Base-by-base conservation (phyloP, 2,888 invertebrate genomes). In the Clunio marinus region DNA sequence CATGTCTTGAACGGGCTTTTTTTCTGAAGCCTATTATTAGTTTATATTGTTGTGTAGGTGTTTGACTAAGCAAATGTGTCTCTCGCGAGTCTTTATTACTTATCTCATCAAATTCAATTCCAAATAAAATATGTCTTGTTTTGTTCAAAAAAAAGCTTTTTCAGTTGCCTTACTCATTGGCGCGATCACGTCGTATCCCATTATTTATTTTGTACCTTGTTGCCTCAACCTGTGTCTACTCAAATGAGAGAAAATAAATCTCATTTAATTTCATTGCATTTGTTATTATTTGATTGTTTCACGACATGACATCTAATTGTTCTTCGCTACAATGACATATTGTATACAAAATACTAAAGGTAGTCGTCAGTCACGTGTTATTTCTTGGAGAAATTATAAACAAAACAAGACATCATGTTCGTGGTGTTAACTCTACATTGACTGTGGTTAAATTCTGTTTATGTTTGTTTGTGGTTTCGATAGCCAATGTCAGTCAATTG, bases 221-320 rank as follows among this genome's bases (percentile, higher is more conserved):
- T 3, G 7, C n/a, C 59, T 28, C 32, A n/a, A 60, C 13, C 25
- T 8, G 15, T 27, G 57, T 27, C 10, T n/a, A n/a, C n/a, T 57
- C 27, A 4, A 20, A 4, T 20, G 7, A n/a, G 10, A 58, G 32
- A 32, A 58, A 58, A 8, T 32, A 15, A 62, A 63, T 46, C 63
- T 63, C 63, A 63, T 63, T 63, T 46, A 63, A 63, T 63, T 63
- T 46, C 41, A 62, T 62, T 62, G n/a, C 62, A 62, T 41, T 41
- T 51, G 41, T 41, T 63, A 46, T 63, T 63, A 46, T 63, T 63
- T 24, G 22, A 13, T 37, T n/a, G n/a, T n/a, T n/a, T n/a, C n/a
- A n/a, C n/a, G n/a, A n/a, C n/a, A n/a, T n/a, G n/a, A n/a, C n/a
- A n/a, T n/a, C n/a, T n/a, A n/a, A n/a, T n/a, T n/a, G n/a, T n/a